Conservation (phyloP, 2,113 vertebrate genomes). For the Myanophis thanlyinensis region DNA sequence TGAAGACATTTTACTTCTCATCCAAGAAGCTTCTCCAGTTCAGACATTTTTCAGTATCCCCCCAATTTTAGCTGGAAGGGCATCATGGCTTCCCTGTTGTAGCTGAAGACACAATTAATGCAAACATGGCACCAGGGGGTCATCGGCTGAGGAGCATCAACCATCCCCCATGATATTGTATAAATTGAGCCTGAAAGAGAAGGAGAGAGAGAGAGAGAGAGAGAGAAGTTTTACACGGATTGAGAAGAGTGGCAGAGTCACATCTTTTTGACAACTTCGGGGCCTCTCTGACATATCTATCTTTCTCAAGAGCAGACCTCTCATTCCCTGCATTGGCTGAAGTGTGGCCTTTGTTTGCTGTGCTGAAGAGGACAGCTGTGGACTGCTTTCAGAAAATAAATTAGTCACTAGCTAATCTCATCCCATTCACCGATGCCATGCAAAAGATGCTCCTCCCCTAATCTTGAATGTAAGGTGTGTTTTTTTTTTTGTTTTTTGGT, state of each 20-base stretch:
- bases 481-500: background rate
- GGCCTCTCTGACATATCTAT: background rate
- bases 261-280: background rate
- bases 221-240: background rate
- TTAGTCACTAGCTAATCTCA: conserved; percentile 17
- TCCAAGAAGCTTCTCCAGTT: too few species aligned
- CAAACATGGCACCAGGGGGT: background rate
- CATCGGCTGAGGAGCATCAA: background rate
- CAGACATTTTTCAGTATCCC: background rate
- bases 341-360: conserved; percentile 2
- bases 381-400: background rate
- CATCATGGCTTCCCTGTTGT: background rate
- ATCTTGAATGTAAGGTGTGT: background rate
- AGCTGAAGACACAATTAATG: background rate
- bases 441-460: conserved; percentile 15
- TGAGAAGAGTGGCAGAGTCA: background rate
- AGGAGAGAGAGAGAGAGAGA: background rate
- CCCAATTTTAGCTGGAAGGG: background rate
- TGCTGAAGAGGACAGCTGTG: background rate
- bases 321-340: background rate
- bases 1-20: too few species aligned
- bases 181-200: background rate
- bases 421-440: conserved; percentile 13
- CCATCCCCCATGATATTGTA: background rate
- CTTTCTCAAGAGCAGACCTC: background rate